Evolutionary conservation across 1,140 invertebrate genomes (phyloP).

Genomic region (Zaprionus nigranus): DNA sequence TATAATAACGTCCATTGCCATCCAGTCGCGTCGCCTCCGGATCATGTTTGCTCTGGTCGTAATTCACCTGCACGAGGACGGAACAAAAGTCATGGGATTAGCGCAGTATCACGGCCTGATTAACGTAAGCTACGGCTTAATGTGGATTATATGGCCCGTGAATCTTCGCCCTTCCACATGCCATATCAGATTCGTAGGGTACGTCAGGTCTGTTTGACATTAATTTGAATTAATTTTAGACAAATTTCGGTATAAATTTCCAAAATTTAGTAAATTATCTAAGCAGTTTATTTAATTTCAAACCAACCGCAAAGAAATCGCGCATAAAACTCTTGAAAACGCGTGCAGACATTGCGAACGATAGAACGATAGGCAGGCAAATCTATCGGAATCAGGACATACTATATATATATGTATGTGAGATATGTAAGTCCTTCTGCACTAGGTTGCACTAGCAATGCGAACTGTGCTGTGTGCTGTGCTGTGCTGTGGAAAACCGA

Average conservation of each 20-base stretch:
- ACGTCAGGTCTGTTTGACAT: conserved; percentile 32
- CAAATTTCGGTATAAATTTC: conserved; percentile 39
- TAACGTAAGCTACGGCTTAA: conserved; percentile 52
- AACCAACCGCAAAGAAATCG: conserved; percentile 81
- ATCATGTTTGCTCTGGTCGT: conserved; percentile 65
- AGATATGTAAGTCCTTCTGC: conserved; percentile 22
- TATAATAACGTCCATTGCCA: conserved; percentile 85
- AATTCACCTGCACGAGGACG: conserved; percentile 61
- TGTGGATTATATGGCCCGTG: conserved; percentile 48
- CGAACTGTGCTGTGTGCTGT: conserved; percentile 19
- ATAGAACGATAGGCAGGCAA: not conserved
- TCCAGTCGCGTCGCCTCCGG: conserved; percentile 71
- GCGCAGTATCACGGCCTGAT: not conserved
- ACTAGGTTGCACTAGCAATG: conserved; percentile 9
- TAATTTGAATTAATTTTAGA: conserved; percentile 28
- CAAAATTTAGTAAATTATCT: conserved; percentile 31
- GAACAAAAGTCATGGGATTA: not conserved
- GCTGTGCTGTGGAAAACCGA: conserved; percentile 48
- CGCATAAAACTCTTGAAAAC: conserved; percentile 78
- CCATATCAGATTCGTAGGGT: conserved; percentile 38
- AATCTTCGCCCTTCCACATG: no score
- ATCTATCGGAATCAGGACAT: not conserved
- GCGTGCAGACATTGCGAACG: conserved; percentile 63
- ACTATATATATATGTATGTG: not conserved
- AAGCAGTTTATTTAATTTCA: not conserved